Conservation (phyloP, 1,140 invertebrate genomes). For the Chlorops oryzae region DNA sequence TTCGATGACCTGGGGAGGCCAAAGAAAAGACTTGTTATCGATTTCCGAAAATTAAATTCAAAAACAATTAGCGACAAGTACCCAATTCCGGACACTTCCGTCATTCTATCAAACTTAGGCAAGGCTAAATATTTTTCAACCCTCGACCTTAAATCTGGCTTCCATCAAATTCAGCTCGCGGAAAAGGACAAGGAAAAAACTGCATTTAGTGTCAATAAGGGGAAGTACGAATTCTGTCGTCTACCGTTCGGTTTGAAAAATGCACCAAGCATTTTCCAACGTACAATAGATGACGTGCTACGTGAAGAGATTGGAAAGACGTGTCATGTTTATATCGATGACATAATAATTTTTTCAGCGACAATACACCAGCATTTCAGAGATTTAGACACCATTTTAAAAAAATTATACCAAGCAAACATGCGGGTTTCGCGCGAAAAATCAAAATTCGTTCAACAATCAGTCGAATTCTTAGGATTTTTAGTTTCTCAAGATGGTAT, state of each 20-base stretch:
- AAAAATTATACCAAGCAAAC: slow-evolving; percentile 31
- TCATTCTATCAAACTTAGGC: slow-evolving; percentile 43
- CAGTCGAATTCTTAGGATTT: slow-evolving; percentile 17
- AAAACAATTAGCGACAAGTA: slow-evolving; percentile 42
- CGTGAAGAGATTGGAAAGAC: slow-evolving; percentile 10
- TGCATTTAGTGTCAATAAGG: slow-evolving; percentile 36
- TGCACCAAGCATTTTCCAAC: slow-evolving; percentile 36
- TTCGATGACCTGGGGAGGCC: slow-evolving; percentile 11
- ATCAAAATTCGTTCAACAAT: slow-evolving; percentile 40
- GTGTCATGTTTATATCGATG: slow-evolving; percentile 15
- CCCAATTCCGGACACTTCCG: slow-evolving; percentile 51
- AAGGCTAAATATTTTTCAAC: slow-evolving; percentile 43
- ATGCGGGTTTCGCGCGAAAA: slow-evolving; percentile 49
- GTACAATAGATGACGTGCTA: slow-evolving; percentile 23
- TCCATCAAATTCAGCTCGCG: slow-evolving; percentile 49
- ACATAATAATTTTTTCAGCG: slow-evolving; percentile 18
- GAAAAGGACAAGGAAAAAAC: slow-evolving; percentile 43
- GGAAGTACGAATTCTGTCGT: slow-evolving; percentile 22
- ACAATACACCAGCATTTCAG: slow-evolving; percentile 11
- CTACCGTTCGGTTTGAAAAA: slow-evolving; percentile 30
- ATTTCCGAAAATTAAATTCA: slow-evolving; percentile 40
- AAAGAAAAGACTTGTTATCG: slow-evolving; percentile 23
- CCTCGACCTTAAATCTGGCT: slow-evolving; percentile 49
- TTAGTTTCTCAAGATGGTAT: slow-evolving; percentile 7
- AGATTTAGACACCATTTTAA: slow-evolving; percentile 12